Percentiles rank a stretch among this genome's conserved stretches.
phyloP scores from a whole-genome alignment of 2,797 vertebrate genomes.

The Sphenodon punctatus region DNA sequence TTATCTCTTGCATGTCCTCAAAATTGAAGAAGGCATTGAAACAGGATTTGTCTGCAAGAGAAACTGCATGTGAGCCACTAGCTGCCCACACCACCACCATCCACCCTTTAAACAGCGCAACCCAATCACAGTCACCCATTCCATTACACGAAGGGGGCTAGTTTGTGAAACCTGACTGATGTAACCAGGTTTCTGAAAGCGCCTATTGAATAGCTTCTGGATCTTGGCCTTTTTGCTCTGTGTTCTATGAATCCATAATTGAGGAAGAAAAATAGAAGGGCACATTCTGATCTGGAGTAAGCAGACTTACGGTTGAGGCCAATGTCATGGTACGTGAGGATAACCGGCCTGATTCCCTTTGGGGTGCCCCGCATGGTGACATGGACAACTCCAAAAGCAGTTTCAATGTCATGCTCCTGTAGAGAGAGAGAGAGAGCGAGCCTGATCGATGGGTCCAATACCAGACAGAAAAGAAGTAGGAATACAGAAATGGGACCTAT shows the following conservation, averaged over 20 bases:
- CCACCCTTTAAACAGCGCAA: too few species aligned
- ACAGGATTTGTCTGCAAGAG: slow-evolving; percentile 90
- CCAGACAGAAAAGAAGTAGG: too few species aligned
- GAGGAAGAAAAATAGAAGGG: neutral
- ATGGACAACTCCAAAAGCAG: slow-evolving; percentile 88
- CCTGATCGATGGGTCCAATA: too few species aligned
- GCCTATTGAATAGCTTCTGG: neutral
- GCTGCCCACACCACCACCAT: neutral
- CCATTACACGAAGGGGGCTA: too few species aligned
- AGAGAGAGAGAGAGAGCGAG: slow-evolving; percentile 65
- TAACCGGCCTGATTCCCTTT: slow-evolving; percentile 91
- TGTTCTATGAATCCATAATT: neutral
- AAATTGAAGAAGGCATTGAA: slow-evolving; percentile 97
- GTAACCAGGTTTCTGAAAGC: too few species aligned
- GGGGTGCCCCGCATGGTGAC: slow-evolving; percentile 90
- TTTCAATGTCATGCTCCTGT: slow-evolving; percentile 95
- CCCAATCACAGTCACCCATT: too few species aligned
- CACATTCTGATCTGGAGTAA: neutral
- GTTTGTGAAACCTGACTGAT: too few species aligned
- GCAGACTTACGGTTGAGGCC: slow-evolving; percentile 92
- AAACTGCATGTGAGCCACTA: slow-evolving; percentile 9
- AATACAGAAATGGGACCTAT: too few species aligned
- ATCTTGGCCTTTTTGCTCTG: neutral
- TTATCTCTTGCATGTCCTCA: slow-evolving; percentile 96
- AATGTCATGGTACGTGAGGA: slow-evolving; percentile 96